Base-by-base conservation (phyloP, 2,113 vertebrate species). In the Phalacrocorax brasilianus region DNA sequence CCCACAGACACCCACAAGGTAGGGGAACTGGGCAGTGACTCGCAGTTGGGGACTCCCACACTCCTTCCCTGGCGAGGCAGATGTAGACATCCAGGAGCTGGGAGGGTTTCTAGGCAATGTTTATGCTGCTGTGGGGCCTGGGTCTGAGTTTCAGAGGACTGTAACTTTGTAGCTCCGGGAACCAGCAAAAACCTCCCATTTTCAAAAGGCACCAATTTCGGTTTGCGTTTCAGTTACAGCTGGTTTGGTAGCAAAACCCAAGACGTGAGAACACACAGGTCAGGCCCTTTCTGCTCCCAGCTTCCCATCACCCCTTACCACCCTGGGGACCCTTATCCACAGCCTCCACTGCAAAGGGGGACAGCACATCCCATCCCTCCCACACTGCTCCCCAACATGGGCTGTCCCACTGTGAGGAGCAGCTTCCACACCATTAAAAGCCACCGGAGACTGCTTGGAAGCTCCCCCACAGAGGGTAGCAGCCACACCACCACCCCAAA, bases 161-260 rank as follows among this genome's bases (percentile, higher is more conserved):
- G 73, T 8, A 14, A 47, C 52, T 33, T 38, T 4, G 5, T 52
- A 66, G 92, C 93, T 96, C 72, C 2, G 3, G 84, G 84, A 96
- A 84, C 86, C 93, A 67, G 84, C 40, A 0, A 92, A 85, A 85
- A 71, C 94, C 91, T 72, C 88, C 82, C 72, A 26, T 71, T 49
- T 96, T 96, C 93, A 95, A 76, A 97, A 97, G 96, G 96, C 96
- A 97, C 96, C 96, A 96, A 49, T 95, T 95, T 89, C 0, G 0
- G 72, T 88, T 93, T 9, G 2, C 32, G 1, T 74, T 92, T 86
- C 91, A 0, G 56, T 88, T 95, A 86, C 76, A 92, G 86, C 65
- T 86, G 50, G 38, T 78, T 45, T 15, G 6, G 89, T 13, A 89
- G 85, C 90, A 93, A 67, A 90, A 88, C 59, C 53, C 42, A 0